phyloP scores from a whole-genome alignment of 2,113 vertebrate genomes.

The Riparia riparia region DNA sequence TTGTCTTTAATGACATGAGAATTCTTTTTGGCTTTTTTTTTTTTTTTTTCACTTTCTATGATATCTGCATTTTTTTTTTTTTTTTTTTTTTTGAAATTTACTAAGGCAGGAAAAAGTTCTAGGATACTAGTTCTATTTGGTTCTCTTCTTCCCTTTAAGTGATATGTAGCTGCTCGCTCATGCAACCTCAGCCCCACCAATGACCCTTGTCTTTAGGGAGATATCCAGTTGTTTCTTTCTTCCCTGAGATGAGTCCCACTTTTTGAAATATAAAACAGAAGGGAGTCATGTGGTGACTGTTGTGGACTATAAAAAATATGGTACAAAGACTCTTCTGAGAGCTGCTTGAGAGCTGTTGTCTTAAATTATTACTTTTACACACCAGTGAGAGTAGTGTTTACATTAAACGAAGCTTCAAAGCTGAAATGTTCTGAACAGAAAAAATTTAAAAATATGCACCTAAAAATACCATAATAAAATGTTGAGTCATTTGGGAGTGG shows the following conservation, averaged over 20 bases:
- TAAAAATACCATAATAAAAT: background rate
- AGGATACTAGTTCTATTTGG: background rate
- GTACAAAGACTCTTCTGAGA: background rate
- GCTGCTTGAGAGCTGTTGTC: background rate
- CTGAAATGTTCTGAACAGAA: background rate
- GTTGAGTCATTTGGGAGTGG: background rate
- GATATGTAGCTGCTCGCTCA: background rate
- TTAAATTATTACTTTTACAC: background rate
- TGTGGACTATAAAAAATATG: background rate
- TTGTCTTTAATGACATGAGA: background rate
- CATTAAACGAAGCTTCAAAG: background rate
- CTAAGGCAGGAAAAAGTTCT: background rate
- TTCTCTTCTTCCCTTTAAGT: background rate
- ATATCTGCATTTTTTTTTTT: background rate
- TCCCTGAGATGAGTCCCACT: background rate
- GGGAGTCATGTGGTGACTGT: background rate
- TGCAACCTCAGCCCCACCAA: background rate
- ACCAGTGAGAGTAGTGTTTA: background rate
- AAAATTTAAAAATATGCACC: background rate
- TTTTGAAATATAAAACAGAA: background rate
- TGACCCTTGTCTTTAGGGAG: background rate
- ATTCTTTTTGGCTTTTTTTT: background rate
- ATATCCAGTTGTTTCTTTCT: background rate
- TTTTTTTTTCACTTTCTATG: background rate
- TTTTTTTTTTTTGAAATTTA: background rate